These are phyloP conservation scores for Drosophila suboccidentalis DNA, from an alignment of 2,888 invertebrate genomes.

Conservation along the genomic window DNA sequence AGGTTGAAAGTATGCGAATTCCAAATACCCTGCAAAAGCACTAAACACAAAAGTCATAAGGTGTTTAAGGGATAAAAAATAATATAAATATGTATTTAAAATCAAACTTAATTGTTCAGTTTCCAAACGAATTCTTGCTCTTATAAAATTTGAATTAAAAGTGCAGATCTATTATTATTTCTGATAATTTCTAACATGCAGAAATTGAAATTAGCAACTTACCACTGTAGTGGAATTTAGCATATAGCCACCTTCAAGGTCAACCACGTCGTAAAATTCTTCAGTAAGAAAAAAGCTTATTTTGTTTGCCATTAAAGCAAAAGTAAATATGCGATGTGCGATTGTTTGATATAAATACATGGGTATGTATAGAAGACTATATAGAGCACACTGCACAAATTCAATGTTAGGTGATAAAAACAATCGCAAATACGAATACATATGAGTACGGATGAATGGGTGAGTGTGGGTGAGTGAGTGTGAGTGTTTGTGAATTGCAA, in stretches of 20 bases:
- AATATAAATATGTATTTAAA: conserved; percentile 2
- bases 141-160: too few relatives aligned
- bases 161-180: background rate
- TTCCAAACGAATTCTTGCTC: too few relatives aligned
- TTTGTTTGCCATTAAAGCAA: conserved; percentile 67
- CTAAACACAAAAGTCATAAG: background rate
- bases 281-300: conserved; percentile 33
- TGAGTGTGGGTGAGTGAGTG: conserved; percentile 4
- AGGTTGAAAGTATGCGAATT: background rate
- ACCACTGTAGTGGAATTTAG: conserved; percentile 15
- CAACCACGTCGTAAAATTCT: conserved; percentile 54
- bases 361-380: conserved; percentile 23
- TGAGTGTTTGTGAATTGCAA: conserved; percentile 20
- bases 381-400: conserved; percentile 24
- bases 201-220: conserved; percentile 2
- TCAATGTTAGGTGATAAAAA: conserved; percentile 42
- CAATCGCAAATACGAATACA: conserved; percentile 38
- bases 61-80: background rate
- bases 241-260: conserved; percentile 58
- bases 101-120: too few relatives aligned
- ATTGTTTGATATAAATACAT: conserved; percentile 34
- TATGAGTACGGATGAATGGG: background rate
- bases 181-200: conserved; percentile 10
- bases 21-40: conserved; percentile 18
- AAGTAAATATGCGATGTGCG: conserved; percentile 38